Percentiles rank a stretch among this genome's conserved stretches.
Conservation (phyloP, 2,113 vertebrate genomes). For the Aepyceros melampus region DNA sequence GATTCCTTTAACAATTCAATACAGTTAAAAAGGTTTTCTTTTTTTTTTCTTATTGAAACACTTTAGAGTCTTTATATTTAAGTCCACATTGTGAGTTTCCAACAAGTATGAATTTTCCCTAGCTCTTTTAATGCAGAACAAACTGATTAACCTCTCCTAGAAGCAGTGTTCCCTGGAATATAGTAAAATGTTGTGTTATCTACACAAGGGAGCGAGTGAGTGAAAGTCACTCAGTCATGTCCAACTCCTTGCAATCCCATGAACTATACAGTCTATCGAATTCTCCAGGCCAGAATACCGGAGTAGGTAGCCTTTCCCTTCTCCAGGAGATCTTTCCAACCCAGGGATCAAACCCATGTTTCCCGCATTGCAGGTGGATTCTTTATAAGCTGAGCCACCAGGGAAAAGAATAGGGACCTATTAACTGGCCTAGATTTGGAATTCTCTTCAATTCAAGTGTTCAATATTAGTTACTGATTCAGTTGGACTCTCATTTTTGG, state of each 20-base stretch:
- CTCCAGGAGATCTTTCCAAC: background rate
- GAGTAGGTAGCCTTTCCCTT: background rate
- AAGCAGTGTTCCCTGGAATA: background rate
- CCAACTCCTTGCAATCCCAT: background rate
- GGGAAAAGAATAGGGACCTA: background rate
- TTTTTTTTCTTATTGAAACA: background rate
- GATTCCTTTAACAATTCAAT: background rate
- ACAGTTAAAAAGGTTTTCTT: background rate
- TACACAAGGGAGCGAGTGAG: background rate
- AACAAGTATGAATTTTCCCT: background rate
- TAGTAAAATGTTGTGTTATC: background rate
- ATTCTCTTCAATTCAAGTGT: background rate
- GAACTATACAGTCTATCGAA: background rate
- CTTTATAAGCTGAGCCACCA: background rate
- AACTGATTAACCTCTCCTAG: background rate
- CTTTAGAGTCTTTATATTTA: background rate
- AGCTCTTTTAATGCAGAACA: background rate
- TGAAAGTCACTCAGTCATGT: background rate
- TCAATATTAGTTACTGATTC: background rate
- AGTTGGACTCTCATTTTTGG: background rate
- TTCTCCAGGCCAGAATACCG: background rate
- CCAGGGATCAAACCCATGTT: background rate
- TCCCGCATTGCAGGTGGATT: background rate
- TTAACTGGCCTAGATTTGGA: background rate
- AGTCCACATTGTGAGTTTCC: background rate